phyloP scores from a whole-genome alignment of 1,140 invertebrate species.

The Trachymyrmex cornetzi region DNA sequence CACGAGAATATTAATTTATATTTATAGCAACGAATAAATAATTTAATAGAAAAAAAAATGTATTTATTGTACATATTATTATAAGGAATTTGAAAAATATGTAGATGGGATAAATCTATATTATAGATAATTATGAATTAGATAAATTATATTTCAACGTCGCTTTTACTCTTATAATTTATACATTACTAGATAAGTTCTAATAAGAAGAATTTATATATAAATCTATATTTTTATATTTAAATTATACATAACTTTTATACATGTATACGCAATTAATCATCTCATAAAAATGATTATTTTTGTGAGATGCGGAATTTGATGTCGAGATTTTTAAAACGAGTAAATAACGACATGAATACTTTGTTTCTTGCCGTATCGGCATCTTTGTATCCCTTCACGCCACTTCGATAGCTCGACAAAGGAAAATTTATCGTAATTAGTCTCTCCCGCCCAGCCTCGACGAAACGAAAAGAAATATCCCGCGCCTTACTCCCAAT shows the following conservation, averaged over 20 bases:
- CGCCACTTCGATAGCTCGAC: constrained; percentile 26
- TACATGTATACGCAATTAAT: background rate
- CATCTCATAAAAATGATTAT: background rate
- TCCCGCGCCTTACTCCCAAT: constrained; percentile 48
- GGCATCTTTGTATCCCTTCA: constrained; percentile 2
- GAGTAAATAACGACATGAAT: background rate
- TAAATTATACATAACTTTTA: background rate
- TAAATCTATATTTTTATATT: constrained; percentile 5
- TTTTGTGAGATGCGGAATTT: constrained; percentile 3
- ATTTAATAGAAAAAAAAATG: constrained; percentile 3
- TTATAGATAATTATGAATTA: background rate
- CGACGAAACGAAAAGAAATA: constrained; percentile 17
- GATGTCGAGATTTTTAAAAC: background rate
- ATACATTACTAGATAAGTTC: background rate
- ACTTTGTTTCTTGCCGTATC: constrained; percentile 6
- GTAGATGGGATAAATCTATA: background rate
- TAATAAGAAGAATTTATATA: background rate
- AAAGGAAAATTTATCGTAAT: constrained; percentile 64
- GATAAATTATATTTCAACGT: background rate
- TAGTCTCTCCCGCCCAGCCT: constrained; percentile 21
- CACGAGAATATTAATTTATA: background rate
- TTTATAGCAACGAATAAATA: background rate
- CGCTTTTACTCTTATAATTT: background rate
- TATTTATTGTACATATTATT: background rate
- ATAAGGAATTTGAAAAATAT: background rate